phyloP scores from a whole-genome alignment of 2,113 vertebrate species.

The Deroptyus accipitrinus region DNA sequence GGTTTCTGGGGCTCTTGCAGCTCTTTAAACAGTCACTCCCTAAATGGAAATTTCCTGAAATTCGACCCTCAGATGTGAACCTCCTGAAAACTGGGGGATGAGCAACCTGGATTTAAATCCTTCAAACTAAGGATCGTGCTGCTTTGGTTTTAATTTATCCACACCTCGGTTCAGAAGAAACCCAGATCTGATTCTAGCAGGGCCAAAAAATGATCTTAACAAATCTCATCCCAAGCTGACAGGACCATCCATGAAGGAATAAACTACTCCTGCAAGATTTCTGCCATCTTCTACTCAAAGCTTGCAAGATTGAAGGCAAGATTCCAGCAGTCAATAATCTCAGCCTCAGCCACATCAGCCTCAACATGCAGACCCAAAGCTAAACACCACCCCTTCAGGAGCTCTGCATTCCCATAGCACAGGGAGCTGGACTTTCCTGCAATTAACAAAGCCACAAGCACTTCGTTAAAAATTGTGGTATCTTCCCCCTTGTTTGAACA shows the following conservation, averaged over 20 bases:
- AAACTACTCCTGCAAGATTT: neutral
- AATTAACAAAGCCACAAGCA: neutral
- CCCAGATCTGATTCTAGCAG: neutral
- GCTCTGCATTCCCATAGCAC: neutral
- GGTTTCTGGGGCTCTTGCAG: conserved; percentile 13
- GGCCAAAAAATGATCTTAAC: neutral
- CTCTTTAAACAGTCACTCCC: conserved; percentile 17
- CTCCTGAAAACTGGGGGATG: neutral
- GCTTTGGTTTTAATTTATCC: neutral
- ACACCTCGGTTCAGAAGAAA: neutral
- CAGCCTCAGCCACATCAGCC: neutral
- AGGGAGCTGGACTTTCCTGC: neutral
- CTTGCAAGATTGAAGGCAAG: neutral
- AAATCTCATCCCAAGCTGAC: neutral
- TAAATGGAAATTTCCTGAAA: conserved; percentile 15
- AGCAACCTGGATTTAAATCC: neutral
- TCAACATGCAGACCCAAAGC: neutral
- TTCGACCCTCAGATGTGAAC: neutral
- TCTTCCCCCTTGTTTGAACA: neutral
- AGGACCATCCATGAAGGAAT: neutral
- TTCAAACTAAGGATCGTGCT: neutral
- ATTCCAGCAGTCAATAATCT: neutral
- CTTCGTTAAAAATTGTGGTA: neutral
- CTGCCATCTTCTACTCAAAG: neutral
- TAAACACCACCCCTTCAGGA: neutral